A percentile compares a stretch with the other conserved stretches of the same genome.
Conservation (phyloP, 2,888 invertebrate genomes). For the Cataglyphis altisquamis region DNA sequence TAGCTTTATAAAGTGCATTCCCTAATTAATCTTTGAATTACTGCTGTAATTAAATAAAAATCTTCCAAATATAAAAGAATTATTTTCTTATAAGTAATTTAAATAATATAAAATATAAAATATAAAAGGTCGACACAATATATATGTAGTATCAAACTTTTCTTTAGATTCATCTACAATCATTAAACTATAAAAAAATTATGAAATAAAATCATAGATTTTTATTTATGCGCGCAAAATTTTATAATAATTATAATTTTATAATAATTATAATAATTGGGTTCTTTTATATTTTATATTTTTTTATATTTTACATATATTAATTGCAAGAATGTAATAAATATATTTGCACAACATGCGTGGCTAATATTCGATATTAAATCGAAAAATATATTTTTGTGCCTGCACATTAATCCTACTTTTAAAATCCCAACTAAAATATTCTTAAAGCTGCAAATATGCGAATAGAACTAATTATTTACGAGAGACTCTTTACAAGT, state of each 20-base stretch:
- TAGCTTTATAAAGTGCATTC: background rate
- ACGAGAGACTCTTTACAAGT: constrained; percentile 3
- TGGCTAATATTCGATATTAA: background rate
- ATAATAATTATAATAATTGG: background rate
- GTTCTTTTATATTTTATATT: background rate
- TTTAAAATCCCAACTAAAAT: background rate
- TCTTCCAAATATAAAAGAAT: background rate
- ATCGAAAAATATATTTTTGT: background rate
- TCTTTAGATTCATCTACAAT: background rate
- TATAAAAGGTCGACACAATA: background rate
- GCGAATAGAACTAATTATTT: background rate
- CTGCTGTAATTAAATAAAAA: background rate
- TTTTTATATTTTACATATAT: background rate
- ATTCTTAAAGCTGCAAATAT: background rate
- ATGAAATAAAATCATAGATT: background rate
- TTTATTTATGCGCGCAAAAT: background rate
- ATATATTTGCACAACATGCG: background rate
- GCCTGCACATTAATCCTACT: background rate
- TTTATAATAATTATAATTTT: background rate
- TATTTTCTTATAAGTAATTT: background rate
- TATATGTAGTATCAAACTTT: background rate
- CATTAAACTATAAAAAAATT: background rate
- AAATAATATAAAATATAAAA: too few species aligned
- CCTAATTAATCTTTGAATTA: constrained; percentile 3
- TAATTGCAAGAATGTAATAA: background rate